Conservation (phyloP, 2,888 invertebrate genomes). For the Tenthredo scrophulariae region DNA sequence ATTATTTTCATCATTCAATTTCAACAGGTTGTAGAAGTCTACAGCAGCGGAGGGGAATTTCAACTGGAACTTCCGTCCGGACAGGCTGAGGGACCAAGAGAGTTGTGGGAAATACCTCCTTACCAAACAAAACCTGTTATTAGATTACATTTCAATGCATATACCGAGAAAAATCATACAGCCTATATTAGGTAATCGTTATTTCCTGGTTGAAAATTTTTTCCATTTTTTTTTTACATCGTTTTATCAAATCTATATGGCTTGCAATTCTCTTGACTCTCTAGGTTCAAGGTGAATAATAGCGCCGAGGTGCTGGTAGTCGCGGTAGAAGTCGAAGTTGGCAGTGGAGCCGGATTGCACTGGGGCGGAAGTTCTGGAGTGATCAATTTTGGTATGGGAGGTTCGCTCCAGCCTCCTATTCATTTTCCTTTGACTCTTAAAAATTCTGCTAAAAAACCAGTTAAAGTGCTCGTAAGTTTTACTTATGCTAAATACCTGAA, state of each 20-base stretch:
- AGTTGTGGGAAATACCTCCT: slow-evolving; percentile 95
- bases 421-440: slow-evolving; percentile 83
- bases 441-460: slow-evolving; percentile 84
- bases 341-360: slow-evolving; percentile 85
- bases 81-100: slow-evolving; percentile 88
- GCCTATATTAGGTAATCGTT: slow-evolving; percentile 86
- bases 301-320: slow-evolving; percentile 86
- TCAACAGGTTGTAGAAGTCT: slow-evolving; percentile 86
- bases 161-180: slow-evolving; percentile 89
- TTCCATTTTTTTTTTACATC: not conserved
- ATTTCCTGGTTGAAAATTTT: not conserved
- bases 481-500: not conserved
- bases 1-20: slow-evolving; percentile 58
- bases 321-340: slow-evolving; percentile 91
- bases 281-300: slow-evolving; percentile 85
- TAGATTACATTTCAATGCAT: slow-evolving; percentile 89
- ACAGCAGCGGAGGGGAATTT: slow-evolving; percentile 94
- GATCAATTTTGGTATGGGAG: slow-evolving; percentile 91
- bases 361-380: slow-evolving; percentile 85
- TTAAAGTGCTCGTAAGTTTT: slow-evolving; percentile 83
- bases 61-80: slow-evolving; percentile 92
- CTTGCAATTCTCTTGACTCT: slow-evolving; percentile 57
- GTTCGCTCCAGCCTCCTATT: slow-evolving; percentile 85
- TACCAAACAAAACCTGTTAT: slow-evolving; percentile 93
- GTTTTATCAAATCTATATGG: not conserved